phyloP scores from a whole-genome alignment of 2,888 invertebrate species.

The Cantharis lateralis region DNA sequence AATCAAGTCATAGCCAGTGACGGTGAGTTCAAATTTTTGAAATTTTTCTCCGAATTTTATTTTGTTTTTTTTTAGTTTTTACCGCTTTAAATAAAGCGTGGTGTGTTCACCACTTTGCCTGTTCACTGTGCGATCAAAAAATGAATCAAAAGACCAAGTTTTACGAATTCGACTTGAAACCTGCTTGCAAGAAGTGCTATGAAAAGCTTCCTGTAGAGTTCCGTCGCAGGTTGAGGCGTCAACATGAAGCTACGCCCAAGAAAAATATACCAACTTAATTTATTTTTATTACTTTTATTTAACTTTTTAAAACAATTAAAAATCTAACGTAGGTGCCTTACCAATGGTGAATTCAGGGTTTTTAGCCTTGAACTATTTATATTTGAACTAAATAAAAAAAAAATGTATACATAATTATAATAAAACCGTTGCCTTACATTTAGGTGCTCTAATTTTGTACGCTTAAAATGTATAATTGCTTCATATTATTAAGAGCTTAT shows the following conservation, averaged over 20 bases:
- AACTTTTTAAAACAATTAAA: not conserved
- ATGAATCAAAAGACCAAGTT: slow-evolving; percentile 97
- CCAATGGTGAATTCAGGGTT: not conserved
- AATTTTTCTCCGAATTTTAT: not conserved
- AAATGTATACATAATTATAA: not conserved
- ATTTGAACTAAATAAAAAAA: not conserved
- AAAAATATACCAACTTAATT: slow-evolving; percentile 51
- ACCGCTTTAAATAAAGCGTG: slow-evolving; percentile 98
- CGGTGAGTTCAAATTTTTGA: slow-evolving; percentile 69
- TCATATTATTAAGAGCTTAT: not conserved
- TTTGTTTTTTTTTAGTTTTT: slow-evolving; percentile 73
- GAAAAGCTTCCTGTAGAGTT: slow-evolving; percentile 95
- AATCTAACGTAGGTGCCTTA: not conserved
- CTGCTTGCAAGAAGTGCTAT: slow-evolving; percentile 98
- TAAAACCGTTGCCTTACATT: not conserved
- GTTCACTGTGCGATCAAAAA: slow-evolving; percentile 94
- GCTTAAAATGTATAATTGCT: not conserved
- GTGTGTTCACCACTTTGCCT: slow-evolving; percentile 99
- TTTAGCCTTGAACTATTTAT: not conserved
- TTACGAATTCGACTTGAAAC: slow-evolving; percentile 98
- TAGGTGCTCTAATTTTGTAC: not conserved
- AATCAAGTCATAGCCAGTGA: slow-evolving; percentile 98
- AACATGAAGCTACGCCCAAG: slow-evolving; percentile 79
- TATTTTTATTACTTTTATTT: not conserved
- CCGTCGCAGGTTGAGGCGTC: slow-evolving; percentile 86